Evolutionary conservation across 2,797 vertebrate genomes (phyloP).

Genomic region (Gallirallus australis): DNA sequence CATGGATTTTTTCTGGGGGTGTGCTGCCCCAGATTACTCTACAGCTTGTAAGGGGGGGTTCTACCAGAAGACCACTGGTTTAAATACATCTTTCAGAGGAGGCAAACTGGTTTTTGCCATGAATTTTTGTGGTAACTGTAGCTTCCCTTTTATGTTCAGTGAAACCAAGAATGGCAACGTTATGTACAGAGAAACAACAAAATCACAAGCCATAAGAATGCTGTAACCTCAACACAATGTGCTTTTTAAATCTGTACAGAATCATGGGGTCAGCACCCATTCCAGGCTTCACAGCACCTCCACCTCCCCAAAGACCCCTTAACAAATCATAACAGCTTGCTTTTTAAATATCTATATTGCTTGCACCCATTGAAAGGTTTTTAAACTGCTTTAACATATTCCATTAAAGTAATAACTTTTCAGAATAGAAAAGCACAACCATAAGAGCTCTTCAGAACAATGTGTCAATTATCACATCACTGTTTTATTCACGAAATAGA

Average conservation of each 20-base stretch:
- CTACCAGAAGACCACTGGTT: not conserved
- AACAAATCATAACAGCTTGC: rapidly evolving
- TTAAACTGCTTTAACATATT: not conserved
- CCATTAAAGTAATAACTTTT: not conserved
- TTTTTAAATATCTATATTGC: not conserved
- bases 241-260: not conserved
- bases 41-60: not conserved
- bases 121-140: not conserved
- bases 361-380: not conserved
- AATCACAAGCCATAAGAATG: not conserved
- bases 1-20: not conserved
- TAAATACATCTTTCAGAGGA: not conserved
- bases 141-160: not conserved
- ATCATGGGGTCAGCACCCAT: not conserved
- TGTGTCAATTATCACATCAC: not conserved
- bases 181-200: not conserved
- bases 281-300: not conserved
- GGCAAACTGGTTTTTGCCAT: not conserved
- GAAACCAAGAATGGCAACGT: not conserved
- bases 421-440: not conserved
- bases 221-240: not conserved
- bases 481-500: not conserved
- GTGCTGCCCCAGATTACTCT: not conserved
- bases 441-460: not conserved
- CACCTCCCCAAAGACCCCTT: not conserved